Evolutionary conservation across 1,140 invertebrate genomes (phyloP).

Genomic region (Caerostris darwini): DNA sequence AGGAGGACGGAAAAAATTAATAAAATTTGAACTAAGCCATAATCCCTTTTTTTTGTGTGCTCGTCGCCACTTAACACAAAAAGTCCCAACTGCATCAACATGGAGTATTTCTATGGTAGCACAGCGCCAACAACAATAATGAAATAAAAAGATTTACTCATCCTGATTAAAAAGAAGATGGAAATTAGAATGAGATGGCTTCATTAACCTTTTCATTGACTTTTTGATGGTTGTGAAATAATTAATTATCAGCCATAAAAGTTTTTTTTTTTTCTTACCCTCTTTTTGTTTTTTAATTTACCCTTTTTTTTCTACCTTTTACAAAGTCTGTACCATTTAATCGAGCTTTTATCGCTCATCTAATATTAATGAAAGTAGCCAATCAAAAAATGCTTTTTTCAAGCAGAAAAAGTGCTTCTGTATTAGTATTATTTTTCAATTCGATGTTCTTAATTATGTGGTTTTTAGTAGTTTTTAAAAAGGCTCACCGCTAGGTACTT

Average conservation of each 20-base stretch:
- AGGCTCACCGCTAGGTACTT: neutral
- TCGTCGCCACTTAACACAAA: neutral
- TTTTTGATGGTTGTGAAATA: conserved; percentile 70
- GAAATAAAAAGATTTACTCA: conserved; percentile 56
- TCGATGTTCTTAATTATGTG: neutral
- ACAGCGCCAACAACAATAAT: conserved; percentile 53
- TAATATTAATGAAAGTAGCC: conserved; percentile 47
- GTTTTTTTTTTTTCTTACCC: neutral
- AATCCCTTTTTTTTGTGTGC: neutral
- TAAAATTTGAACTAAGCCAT: neutral
- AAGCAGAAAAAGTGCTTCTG: neutral
- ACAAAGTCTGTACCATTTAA: conserved; percentile 63
- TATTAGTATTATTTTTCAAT: neutral
- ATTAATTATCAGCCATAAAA: conserved; percentile 68
- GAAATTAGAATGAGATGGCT: conserved; percentile 74
- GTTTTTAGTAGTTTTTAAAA: conserved; percentile 11
- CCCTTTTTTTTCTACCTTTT: neutral
- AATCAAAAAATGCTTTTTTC: conserved; percentile 54
- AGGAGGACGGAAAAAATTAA: neutral
- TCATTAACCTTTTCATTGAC: conserved; percentile 75
- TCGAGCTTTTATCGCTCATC: conserved; percentile 66
- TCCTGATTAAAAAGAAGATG: conserved; percentile 47
- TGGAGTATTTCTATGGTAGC: conserved; percentile 60
- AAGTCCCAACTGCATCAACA: neutral
- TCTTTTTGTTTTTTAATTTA: neutral